Evolutionary conservation across 2,797 vertebrate species (phyloP).

Genomic region (Linurgus olivaceus): DNA sequence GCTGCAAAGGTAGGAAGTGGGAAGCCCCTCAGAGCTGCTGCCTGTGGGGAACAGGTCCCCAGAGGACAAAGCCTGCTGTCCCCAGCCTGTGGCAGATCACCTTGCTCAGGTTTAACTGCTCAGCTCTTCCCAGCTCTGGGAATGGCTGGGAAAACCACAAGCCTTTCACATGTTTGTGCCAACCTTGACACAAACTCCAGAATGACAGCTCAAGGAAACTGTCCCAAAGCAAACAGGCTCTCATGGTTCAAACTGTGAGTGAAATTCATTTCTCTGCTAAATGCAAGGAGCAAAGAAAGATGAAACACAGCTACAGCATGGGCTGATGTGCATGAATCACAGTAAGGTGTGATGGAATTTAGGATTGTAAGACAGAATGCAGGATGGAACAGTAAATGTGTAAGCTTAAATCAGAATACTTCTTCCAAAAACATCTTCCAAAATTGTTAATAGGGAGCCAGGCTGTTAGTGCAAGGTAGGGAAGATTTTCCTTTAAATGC

Average conservation of each 20-base stretch:
- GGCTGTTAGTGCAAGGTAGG: not conserved
- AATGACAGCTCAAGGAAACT: not conserved
- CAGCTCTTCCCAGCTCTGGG: not conserved
- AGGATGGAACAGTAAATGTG: not conserved
- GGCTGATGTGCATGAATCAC: not conserved
- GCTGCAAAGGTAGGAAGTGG: not conserved
- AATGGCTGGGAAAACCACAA: not conserved
- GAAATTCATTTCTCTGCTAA: not conserved
- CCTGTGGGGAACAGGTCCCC: not conserved
- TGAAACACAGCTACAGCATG: not conserved
- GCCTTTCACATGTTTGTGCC: rapidly evolving
- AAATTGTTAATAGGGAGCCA: not conserved
- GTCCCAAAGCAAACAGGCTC: not conserved
- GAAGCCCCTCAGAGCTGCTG: not conserved
- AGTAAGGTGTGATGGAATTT: not conserved
- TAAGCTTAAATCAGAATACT: not conserved
- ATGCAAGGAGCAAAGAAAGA: not conserved
- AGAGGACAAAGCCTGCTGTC: not conserved
- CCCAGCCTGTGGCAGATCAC: not conserved
- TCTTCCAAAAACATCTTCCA: not conserved
- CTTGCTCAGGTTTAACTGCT: not conserved
- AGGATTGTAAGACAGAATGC: not conserved
- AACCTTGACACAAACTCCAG: not conserved
- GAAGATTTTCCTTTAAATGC: not conserved
- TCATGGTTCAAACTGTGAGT: not conserved